A percentile compares a stretch with the other conserved stretches of the same genome.
Evolutionary conservation across 2,113 vertebrate species (phyloP).

Genomic region (Tapirus terrestris): DNA sequence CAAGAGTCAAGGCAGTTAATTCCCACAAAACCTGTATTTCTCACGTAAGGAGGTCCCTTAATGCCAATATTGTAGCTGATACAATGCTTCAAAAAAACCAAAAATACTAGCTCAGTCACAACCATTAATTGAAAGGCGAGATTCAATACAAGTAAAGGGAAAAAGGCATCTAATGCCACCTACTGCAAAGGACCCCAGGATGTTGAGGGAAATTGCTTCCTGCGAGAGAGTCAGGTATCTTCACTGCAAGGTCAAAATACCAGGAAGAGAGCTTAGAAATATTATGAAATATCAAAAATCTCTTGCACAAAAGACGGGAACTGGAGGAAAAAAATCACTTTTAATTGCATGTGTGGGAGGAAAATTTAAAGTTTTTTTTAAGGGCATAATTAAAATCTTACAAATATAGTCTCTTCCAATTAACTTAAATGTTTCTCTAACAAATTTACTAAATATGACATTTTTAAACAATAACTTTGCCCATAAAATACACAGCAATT

Average conservation of each 20-base stretch:
- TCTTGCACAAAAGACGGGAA: background rate
- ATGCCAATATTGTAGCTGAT: background rate
- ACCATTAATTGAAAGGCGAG: background rate
- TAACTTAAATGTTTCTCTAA: slow-evolving; percentile 42
- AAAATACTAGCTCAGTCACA: background rate
- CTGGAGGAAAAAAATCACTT: background rate
- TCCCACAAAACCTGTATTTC: background rate
- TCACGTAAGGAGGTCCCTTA: background rate
- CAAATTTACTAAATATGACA: background rate
- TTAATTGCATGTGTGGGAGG: background rate
- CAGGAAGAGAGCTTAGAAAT: background rate
- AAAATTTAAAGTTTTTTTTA: background rate
- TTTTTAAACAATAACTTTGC: slow-evolving; percentile 38
- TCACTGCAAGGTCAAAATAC: background rate
- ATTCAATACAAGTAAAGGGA: background rate
- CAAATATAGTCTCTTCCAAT: slow-evolving; percentile 7
- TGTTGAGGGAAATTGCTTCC: background rate
- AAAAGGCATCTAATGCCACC: background rate
- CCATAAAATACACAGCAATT: slow-evolving; percentile 3
- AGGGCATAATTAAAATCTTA: slow-evolving; percentile 12
- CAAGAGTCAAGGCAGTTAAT: background rate
- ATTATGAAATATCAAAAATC: background rate
- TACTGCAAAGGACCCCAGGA: background rate
- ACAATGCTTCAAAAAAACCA: background rate
- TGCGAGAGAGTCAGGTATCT: background rate